Base-by-base conservation (phyloP, 2,113 vertebrate species). In the Tetrax tetrax region DNA sequence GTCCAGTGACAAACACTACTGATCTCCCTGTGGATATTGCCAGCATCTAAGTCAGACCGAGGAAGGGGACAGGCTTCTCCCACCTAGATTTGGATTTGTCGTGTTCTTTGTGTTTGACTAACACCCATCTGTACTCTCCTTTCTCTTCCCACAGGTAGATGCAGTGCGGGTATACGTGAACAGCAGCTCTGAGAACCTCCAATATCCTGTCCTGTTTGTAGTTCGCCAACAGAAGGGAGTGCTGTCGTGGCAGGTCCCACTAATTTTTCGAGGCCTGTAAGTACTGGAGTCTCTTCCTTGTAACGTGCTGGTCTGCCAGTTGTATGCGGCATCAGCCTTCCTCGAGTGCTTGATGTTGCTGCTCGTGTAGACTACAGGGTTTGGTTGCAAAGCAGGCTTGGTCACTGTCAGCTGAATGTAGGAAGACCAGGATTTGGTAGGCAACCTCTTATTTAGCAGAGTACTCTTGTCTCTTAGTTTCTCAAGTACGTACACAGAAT, bases 181-280 rank as follows among this genome's bases (percentile, higher is more conserved):
- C 83, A 98, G 98, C 64, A 97, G 97, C 68, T 98, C 98, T 0
- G 98, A 98, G 91, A 97, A 98, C 87, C 96, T 98, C 7, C 94
- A 94, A 13, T 98, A 98, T 68, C 98, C 98, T 0, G 96, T 98
- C 16, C 96, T 98, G 14, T 98, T 98, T 8, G 98, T 98, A 15
- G 98, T 98, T 64, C 98, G 98, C 27, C 98, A 98, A 27, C 98
- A 98, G 97, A 98, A 98, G 70, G 98, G 96, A 53, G 98, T 98
- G 53, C 82, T 98, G 7, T 98, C 98, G 0, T 98, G 98, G 98
- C 98, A 98, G 87, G 97, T 98, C 24, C 98, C 98, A 2, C 97
- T 98, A 22, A 98, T 98, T 91, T 98, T 98, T 87, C 98, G 98
- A 96, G 98, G 98, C 95, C 96, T 98, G 98, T 98, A 90, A 98